Evolutionary conservation across 2,797 vertebrate species (phyloP), one percentile per base, ranked within the genome.

Genomic region (Odontamblyopus rebecca): DNA sequence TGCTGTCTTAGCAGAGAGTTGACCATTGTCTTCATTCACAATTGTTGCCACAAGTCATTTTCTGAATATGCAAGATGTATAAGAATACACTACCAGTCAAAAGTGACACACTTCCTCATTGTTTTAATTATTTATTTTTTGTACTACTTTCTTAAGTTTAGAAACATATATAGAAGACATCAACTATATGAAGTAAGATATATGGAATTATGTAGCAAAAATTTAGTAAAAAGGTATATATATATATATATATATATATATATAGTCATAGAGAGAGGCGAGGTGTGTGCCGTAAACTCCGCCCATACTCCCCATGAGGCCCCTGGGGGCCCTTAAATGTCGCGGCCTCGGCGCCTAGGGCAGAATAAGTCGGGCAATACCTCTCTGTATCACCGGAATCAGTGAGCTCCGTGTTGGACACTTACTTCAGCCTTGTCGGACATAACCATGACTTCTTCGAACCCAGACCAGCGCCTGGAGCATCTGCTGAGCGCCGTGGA

Each of bases 401-500:
- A 4, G 26, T 5, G 32, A 82, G 41, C 30, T 5, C 35, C 3
- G 15, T 15, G 12, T 11, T 29, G 12, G 51, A 60, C 38, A 67
- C 48, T 67, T 67, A 54, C 11, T 53, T 67, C 4, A 8, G 29
- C n/a, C 75, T 2, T 69, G 44, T 53, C 59, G 82, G 71, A 80
- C 77, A 78, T 77, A 86, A 87, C 72, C 89, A 94, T 94, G 93
- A 91, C 80, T 74, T 92, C 94, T 11, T 86, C 91, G 67, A 91
- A 83, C 84, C 70, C 90, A 2, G 94, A 95, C 86, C 93, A 94
- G 84, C 92, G 94, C 30, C 89, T 95, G 79, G 94, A 95, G 73
- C 94, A 95, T 67, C 93, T 95, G 16, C 92, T 95, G 16, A 95
- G 94, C 88, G 94, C 93, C 71, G 94, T 95, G 77, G 93, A 94